phyloP scores from a whole-genome alignment of 2,113 vertebrate species.

The Mionectes macconnelli region DNA sequence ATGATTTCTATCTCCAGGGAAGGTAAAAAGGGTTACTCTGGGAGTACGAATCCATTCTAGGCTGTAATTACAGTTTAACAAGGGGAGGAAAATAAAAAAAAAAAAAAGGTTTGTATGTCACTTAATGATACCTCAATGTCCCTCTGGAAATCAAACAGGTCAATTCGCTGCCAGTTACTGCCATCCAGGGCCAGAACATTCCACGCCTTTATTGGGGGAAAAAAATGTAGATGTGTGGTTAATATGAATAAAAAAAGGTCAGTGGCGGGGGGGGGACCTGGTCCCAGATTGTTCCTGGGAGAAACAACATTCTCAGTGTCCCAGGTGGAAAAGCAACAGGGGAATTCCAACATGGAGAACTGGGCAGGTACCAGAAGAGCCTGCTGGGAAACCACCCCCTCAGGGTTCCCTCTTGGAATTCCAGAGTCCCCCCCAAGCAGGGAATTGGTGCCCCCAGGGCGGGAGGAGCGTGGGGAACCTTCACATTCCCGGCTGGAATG shows the following conservation, averaged over 20 bases:
- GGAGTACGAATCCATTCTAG: slow-evolving; percentile 25
- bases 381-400: not conserved
- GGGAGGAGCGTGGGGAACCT: accelerated
- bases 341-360: not conserved
- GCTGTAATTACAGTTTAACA: slow-evolving; percentile 66
- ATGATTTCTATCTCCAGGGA: slow-evolving; percentile 43
- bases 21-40: slow-evolving; percentile 1
- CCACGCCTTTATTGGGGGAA: slow-evolving; percentile 84
- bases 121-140: slow-evolving; percentile 91
- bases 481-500: not conserved
- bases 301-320: not conserved
- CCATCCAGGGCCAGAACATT: slow-evolving; percentile 97
- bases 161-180: slow-evolving; percentile 98
- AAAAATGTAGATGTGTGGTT: not conserved
- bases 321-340: not conserved
- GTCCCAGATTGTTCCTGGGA: not conserved
- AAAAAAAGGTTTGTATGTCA: slow-evolving; percentile 53
- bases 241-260: not conserved
- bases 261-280: not conserved
- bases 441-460: not conserved
- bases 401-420: not conserved
- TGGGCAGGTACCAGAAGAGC: not conserved
- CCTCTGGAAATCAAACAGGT: slow-evolving; percentile 99
- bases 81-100: not conserved
- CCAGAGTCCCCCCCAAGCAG: accelerated